These are phyloP conservation scores for Leuciscus idus DNA, from an alignment of 2,113 vertebrate genomes.

Conservation along the genomic window DNA sequence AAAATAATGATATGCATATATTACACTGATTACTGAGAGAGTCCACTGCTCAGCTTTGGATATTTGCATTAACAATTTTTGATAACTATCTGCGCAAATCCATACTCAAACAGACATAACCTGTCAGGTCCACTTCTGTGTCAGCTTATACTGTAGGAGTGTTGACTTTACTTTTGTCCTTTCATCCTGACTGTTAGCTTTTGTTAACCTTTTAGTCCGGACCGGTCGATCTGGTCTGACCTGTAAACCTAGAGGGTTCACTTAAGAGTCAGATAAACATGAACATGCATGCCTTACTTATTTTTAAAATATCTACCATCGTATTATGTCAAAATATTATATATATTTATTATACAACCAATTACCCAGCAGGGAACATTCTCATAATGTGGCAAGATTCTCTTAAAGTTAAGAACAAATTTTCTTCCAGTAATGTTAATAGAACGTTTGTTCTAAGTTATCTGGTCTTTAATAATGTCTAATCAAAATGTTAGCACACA, in stretches of 20 bases:
- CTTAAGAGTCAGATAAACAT: neutral
- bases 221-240: neutral
- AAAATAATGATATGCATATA: neutral
- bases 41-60: neutral
- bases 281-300: neutral
- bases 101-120: neutral
- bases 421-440: too few relatives aligned
- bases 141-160: neutral
- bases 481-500: too few relatives aligned
- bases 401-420: too few relatives aligned
- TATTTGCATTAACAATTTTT: neutral
- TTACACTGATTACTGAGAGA: neutral
- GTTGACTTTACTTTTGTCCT: neutral
- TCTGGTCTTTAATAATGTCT: too few relatives aligned
- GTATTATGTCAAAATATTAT: neutral
- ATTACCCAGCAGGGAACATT: too few relatives aligned
- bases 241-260: neutral
- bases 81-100: neutral
- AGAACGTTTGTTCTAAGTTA: too few relatives aligned
- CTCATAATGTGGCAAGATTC: too few relatives aligned
- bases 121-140: neutral
- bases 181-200: conserved; percentile 1
- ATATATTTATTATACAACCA: neutral
- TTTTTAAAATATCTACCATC: neutral
- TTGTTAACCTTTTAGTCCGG: neutral